Base-by-base conservation (phyloP, 2,113 vertebrate genomes). In the Cepphus grylle region DNA sequence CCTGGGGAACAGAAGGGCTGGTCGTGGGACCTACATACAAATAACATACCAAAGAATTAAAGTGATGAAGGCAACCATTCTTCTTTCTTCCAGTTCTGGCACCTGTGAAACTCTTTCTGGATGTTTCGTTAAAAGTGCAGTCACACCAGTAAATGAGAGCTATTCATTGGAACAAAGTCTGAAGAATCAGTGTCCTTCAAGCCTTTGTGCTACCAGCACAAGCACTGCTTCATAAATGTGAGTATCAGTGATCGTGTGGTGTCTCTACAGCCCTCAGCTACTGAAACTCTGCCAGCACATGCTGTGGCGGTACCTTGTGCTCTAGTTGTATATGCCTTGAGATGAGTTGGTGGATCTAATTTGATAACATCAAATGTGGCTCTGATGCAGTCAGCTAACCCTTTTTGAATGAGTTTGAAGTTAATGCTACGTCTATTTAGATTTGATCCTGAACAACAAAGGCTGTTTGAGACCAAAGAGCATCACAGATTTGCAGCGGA, bases 191-290 rank as follows among this genome's bases (percentile, higher is more conserved):
- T 12, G 56, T 25, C 56, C 49, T 72, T 76, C 53, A 38, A 88
- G 62, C 36, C 70, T 42, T 38, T 43, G 58, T 58, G 66, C 49
- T 65, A 65, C 53, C 43, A 72, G 67, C 43, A 49, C 1, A 6
- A 45, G 40, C 3, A 45, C 61, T 9, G 18, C 67, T 80, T 65
- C 3, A 0, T 16, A 66, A 80, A 63, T 6, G 40, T 62, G 83
- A 89, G 42, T 18, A n/a, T 42, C 53, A 17, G 21, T 9, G 21
- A 53, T 29, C 0, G 2, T 2, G 4, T 0, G 0, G 38, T 36
- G 49, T 32, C 49, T 84, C 47, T 32, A 30, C 77, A 84, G 56
- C 38, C 50, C 49, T 55, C 62, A 49, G 45, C 58, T 53, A 18
- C 40, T 38, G 53, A 40, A 85, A 55, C 50, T 62, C 74, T 80